Evolutionary conservation across 2,797 vertebrate genomes (phyloP).

Genomic region (Spheniscus humboldti): DNA sequence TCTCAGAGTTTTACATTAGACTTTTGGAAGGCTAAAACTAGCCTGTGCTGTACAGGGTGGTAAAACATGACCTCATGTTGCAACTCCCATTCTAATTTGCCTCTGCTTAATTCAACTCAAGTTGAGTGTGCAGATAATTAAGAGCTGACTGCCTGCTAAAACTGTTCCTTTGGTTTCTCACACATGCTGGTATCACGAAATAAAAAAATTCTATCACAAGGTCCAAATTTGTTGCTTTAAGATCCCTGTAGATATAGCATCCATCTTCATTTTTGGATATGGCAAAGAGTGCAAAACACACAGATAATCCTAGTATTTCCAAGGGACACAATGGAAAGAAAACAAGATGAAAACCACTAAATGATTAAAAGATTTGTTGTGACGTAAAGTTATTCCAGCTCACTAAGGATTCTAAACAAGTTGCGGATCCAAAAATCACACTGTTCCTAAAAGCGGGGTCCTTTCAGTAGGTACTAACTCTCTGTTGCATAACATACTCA

Average conservation of each 20-base stretch:
- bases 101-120: background rate
- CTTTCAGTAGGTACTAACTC: background rate
- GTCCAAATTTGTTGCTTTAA: background rate
- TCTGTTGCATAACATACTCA: background rate
- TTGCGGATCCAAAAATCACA: background rate
- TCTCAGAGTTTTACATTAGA: background rate
- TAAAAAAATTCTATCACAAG: background rate
- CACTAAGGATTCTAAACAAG: background rate
- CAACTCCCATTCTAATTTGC: background rate
- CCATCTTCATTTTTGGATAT: background rate
- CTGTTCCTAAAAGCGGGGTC: background rate
- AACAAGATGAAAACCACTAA: background rate
- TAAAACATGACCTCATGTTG: background rate
- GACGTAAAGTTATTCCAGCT: background rate
- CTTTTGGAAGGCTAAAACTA: background rate
- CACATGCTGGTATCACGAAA: background rate
- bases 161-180: background rate
- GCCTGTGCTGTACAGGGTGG: background rate
- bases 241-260: background rate
- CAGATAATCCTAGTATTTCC: background rate
- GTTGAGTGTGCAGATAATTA: background rate
- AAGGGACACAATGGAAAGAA: background rate
- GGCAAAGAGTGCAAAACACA: background rate
- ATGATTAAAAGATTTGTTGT: background rate
- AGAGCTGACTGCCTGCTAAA: background rate